These are phyloP conservation scores for Ylistrum balloti DNA, from an alignment of 1,140 invertebrate species.

Conservation along the genomic window DNA sequence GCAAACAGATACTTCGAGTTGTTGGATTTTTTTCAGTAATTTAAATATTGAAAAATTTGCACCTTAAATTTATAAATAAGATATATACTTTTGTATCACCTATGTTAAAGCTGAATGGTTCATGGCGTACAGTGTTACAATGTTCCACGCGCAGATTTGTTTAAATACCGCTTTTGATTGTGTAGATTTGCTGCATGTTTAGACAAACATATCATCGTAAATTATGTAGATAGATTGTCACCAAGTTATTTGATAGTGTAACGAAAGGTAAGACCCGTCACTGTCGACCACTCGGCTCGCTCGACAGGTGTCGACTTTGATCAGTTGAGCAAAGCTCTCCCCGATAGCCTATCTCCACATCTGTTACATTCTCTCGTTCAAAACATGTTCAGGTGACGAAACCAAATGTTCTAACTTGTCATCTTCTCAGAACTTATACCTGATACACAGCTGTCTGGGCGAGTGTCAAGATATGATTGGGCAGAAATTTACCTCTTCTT, in stretches of 20 bases:
- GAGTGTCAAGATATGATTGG: slow-evolving; percentile 15
- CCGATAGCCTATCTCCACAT: neutral
- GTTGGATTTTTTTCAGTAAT: no score
- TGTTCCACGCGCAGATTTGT: no score
- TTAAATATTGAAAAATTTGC: no score
- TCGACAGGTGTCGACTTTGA: slow-evolving; percentile 30
- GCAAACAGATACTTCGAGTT: no score
- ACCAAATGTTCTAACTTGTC: neutral
- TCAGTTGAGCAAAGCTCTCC: slow-evolving; percentile 13
- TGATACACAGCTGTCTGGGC: neutral
- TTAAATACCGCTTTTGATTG: neutral
- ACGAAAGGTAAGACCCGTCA: no score
- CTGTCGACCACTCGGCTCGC: no score
- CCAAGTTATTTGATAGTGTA: neutral
- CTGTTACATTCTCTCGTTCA: neutral
- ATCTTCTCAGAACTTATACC: slow-evolving; percentile 1
- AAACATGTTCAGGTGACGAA: slow-evolving; percentile 25
- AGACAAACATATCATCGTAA: neutral
- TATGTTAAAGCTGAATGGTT: no score
- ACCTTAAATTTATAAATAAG: no score
- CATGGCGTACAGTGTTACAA: no score
- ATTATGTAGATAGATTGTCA: neutral
- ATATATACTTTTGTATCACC: no score
- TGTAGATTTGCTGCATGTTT: neutral
- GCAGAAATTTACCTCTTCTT: neutral